These are phyloP conservation scores for Lacanobia oleracea DNA, from an alignment of 2,888 invertebrate genomes.

Conservation along the genomic window DNA sequence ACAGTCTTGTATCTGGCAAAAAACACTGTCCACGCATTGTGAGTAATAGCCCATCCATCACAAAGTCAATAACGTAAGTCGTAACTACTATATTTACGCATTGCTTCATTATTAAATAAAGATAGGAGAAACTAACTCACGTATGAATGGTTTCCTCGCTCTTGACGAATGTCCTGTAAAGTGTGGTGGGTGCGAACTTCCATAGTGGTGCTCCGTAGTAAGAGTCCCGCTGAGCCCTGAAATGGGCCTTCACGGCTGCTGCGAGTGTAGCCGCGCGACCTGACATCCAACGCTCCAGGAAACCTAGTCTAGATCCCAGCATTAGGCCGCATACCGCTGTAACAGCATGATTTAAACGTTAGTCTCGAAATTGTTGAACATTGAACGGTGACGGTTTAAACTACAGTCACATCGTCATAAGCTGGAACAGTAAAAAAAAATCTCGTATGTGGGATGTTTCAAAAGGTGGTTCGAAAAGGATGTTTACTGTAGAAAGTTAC, in stretches of 20 bases:
- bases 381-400: background rate
- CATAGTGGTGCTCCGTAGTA: slow-evolving; percentile 95
- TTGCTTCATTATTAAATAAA: slow-evolving; percentile 32
- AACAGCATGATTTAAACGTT: slow-evolving; percentile 14
- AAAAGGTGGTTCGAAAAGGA: background rate
- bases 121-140: slow-evolving; percentile 86
- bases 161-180: slow-evolving; percentile 93
- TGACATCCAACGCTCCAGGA: slow-evolving; percentile 91
- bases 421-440: too few species aligned
- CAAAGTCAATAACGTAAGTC: slow-evolving; percentile 40
- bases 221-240: slow-evolving; percentile 94
- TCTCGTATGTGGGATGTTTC: background rate
- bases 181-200: slow-evolving; percentile 94
- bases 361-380: background rate
- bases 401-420: too few species aligned
- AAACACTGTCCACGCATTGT: slow-evolving; percentile 40
- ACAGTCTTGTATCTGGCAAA: slow-evolving; percentile 38
- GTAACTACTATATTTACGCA: slow-evolving; percentile 37
- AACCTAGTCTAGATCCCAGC: slow-evolving; percentile 95
- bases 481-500: background rate
- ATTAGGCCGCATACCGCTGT: slow-evolving; percentile 94
- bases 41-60: slow-evolving; percentile 44
- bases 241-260: slow-evolving; percentile 94
- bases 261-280: slow-evolving; percentile 92
- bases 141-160: slow-evolving; percentile 95